Evolutionary conservation across 1,140 invertebrate genomes (phyloP), one percentile per base, ranked within the genome.

Genomic region (Polyergus mexicanus): DNA sequence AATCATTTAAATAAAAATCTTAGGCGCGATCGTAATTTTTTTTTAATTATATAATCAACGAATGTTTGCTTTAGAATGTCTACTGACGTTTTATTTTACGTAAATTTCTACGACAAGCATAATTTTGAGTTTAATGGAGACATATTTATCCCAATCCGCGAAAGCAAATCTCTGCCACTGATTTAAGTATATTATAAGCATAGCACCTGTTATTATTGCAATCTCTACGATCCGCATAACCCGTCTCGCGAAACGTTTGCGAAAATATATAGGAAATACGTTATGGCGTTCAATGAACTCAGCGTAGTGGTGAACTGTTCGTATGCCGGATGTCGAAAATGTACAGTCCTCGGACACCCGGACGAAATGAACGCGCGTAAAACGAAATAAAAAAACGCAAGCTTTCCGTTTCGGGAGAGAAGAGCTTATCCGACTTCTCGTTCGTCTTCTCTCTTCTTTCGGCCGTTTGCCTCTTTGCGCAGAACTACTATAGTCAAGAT

Each of bases 281-380:
- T 38, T 88, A 89, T 91, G 84, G 71, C 92, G 92, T 93, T 94
- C 91, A 93, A 93, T 91, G 93, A 93, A 93, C 91, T 44, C 65
- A 51, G 16, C 44, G 22, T 68, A 13, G 22, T 76, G 16, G 72
- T 38, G 44, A 7, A 78, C 44, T 28, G 69, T 86, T 85, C 90
- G 71, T 60, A 78, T 78, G 62, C 76, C 60, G 77, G 63, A 75
- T 66, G 69, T 77, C 54, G 65, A 86, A 78, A 83, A 87, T 11
- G 51, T 75, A 86, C 86, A 76, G 71, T 88, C 86, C 90, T 91
- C 86, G 92, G 89, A 92, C 92, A 90, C 92, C 88, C 89, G 88
- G 86, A 88, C 88, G 92, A 93, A 93, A 94, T 93, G 90, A 93
- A 90, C 91, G 87, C 90, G 90, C 86, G 87, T 87, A 92, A 93